Evolutionary conservation across 1,140 invertebrate species (phyloP), one percentile per base, ranked within the genome.

Genomic region (Cecropterus lyciades): DNA sequence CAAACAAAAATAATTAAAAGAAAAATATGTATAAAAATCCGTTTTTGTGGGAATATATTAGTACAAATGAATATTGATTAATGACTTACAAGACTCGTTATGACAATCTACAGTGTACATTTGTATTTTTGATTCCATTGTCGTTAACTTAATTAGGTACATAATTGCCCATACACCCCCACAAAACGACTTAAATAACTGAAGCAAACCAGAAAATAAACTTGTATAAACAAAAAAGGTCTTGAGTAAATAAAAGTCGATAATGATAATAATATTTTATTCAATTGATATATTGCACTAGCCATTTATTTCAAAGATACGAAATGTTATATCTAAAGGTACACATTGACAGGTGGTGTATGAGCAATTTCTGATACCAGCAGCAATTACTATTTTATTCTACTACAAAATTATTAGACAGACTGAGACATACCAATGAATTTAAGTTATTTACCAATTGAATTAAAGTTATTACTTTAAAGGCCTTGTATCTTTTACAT

Each of bases 41-140:
- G 82, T 91, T 52, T 63, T 91, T 90, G 87, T 90, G 87, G 86
- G 87, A 90, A 90, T 89, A 90, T 90, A 87, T 90, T 73, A 82
- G 79, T 84, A 67, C 59, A 73, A 51, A 59, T 69, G 33, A 51
- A 17, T 46, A 66, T 43, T 27, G 33, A 57, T 60, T 48, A 52
- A 52, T 63, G 48, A 63, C 20, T 51, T 62, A 63, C 62, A 63
- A 73, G 24, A 73, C 40, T 65, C 46, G n/a, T 68, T 56, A 65
- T 68, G 49, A 53, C 40, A 65, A 49, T 65, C 56, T 64, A 67
- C 24, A 53, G 45, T 59, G 42, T 60, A 62, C 59, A 60, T 59
- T n/a, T 46, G 30, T 48, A 17, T 30, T 33, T 63, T 48, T 63
- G 13, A 49, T 17, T 53, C 11, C 6, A 37, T 53, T 13, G 33